These are phyloP conservation scores for Stenoptilia bipunctidactyla DNA, from an alignment of 2,888 invertebrate genomes.

Conservation along the genomic window DNA sequence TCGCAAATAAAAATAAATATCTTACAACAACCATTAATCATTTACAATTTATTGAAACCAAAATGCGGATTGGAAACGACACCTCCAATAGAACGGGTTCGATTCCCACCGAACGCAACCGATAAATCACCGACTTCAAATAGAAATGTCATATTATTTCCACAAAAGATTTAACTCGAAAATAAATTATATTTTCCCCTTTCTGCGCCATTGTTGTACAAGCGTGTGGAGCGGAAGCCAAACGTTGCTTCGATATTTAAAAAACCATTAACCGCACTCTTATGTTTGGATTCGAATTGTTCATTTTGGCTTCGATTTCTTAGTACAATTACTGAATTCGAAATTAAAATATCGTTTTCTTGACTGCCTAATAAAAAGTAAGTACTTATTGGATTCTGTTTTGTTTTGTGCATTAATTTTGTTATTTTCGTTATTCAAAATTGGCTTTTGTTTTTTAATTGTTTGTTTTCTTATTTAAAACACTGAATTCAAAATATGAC, in stretches of 20 bases:
- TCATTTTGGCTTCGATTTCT: constrained; percentile 7
- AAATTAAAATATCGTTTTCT: too few species aligned
- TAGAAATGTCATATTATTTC: constrained; percentile 73
- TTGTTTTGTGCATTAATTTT: too few species aligned
- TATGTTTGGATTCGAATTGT: constrained; percentile 10
- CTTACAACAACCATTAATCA: constrained; percentile 18
- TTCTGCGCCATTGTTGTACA: constrained; percentile 55
- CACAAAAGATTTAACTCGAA: constrained; percentile 73
- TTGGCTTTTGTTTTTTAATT: too few species aligned
- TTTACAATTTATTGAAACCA: constrained; percentile 30
- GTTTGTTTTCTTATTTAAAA: too few species aligned
- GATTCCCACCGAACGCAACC: constrained; percentile 44
- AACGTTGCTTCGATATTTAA: constrained; percentile 58
- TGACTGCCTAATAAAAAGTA: too few species aligned
- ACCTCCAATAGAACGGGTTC: constrained; percentile 35
- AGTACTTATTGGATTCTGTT: too few species aligned
- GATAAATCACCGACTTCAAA: constrained; percentile 72
- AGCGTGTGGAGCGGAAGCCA: constrained; percentile 68
- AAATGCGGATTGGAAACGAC: constrained; percentile 33
- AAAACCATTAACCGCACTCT: constrained; percentile 68
- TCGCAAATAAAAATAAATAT: too few species aligned
- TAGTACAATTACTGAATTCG: too few species aligned
- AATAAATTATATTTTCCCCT: constrained; percentile 70
- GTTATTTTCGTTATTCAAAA: too few species aligned
- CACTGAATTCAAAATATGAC: too few species aligned